A percentile compares a stretch with the other conserved stretches of the same genome.
Evolutionary conservation across 2,113 vertebrate genomes (phyloP).

Genomic region (Albula glossodonta): DNA sequence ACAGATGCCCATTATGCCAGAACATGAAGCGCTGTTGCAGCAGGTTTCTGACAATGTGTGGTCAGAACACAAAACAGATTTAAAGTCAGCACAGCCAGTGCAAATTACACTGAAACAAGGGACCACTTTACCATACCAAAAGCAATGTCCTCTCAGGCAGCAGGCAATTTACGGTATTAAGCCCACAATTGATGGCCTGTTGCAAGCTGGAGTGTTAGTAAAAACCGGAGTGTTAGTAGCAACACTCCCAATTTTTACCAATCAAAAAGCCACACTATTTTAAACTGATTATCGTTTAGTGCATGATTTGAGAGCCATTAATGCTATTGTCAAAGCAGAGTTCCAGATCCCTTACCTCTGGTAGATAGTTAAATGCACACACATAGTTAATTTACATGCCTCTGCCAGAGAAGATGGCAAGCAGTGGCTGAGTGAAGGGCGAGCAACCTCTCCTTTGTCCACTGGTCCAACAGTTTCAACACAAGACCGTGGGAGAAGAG

Average conservation of each 20-base stretch:
- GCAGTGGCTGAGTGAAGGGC: too few relatives aligned
- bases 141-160: neutral
- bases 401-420: too few relatives aligned
- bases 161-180: neutral
- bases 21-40: neutral
- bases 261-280: neutral
- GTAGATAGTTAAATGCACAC: too few relatives aligned
- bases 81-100: neutral
- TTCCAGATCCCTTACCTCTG: too few relatives aligned
- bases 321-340: too few relatives aligned
- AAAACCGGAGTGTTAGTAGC: neutral
- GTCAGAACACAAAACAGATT: neutral
- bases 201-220: neutral
- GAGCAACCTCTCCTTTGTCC: too few relatives aligned
- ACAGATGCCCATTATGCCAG: slow-evolving; percentile 3
- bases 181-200: neutral
- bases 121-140: too few relatives aligned
- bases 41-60: neutral
- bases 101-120: neutral
- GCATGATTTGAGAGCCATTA: neutral
- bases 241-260: neutral
- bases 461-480: too few relatives aligned
- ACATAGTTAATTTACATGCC: too few relatives aligned
- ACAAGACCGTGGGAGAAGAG: too few relatives aligned
- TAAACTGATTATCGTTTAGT: neutral